Evolutionary conservation across 2,113 vertebrate species (phyloP).

Genomic region (Neolamprologus hecqui): DNA sequence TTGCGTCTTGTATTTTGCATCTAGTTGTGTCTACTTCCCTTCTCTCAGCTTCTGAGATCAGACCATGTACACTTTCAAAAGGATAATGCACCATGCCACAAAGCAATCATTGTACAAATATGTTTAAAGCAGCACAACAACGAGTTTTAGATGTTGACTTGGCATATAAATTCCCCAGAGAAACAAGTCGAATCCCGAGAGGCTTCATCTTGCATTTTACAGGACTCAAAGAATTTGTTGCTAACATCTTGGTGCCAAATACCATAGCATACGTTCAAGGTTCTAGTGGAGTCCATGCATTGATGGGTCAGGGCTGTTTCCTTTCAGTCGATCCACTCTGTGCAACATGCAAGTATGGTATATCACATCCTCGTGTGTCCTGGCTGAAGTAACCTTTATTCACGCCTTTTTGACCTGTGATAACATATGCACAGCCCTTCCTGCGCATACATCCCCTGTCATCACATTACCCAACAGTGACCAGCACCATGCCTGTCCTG

Average conservation of each 20-base stretch:
- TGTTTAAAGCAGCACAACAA: neutral
- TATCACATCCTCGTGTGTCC: neutral
- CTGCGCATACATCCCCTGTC: neutral
- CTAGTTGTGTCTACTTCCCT: neutral
- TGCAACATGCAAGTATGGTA: neutral
- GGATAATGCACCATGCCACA: neutral
- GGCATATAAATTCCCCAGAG: neutral
- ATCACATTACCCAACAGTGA: neutral
- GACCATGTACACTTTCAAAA: neutral
- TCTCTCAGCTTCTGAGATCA: neutral
- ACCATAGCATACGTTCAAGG: neutral
- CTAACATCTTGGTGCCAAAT: neutral
- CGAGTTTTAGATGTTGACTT: neutral
- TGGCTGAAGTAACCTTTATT: neutral
- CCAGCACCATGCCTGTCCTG: accelerated
- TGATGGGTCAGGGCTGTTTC: neutral
- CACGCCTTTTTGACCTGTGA: neutral
- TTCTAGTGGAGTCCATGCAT: neutral
- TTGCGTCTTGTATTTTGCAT: neutral
- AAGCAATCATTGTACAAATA: neutral
- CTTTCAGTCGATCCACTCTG: neutral
- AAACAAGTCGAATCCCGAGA: neutral
- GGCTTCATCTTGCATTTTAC: neutral
- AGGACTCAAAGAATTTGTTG: neutral
- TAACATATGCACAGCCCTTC: neutral